Base-by-base conservation (phyloP, 2,113 vertebrate genomes). In the Hiodon tergisus region DNA sequence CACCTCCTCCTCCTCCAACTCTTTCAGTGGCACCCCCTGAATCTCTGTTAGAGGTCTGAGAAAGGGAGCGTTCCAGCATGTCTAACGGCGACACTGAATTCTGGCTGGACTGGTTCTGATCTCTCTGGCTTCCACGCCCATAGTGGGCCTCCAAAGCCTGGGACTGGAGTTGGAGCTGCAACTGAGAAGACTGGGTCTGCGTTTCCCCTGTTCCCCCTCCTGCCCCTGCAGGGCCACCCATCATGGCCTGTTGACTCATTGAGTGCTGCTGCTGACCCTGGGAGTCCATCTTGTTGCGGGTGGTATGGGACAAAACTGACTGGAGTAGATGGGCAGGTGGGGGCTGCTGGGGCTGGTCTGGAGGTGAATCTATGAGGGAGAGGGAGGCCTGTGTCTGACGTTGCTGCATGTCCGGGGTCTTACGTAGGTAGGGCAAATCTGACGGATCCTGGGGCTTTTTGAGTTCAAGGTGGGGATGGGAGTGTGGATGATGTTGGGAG, bases 291-390 rank as follows among this genome's bases (percentile, higher is more conserved):
- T 94, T 92, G 0, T 88, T 84, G 4, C 74, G 75, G 0, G 93
- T 88, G 0, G 92, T 88, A 9, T 94, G 92, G 9, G 94, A 94
- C 63, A 95, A 91, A 60, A 94, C 93, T 0, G 94, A 93, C 13
- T 93, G 93, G 9, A 96, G 88, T 81, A 94, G 86, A 67, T 92
- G 92, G 1, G 88, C 78, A 6, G 85, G 1, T 85, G 83, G 13
- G 63, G 82, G 66, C 79, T 87, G 88, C 66, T 93, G 77, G 4
- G 86, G 62, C 0, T 89, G 85, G 67, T 89, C 83, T 0, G 93
- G 82, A 3, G 93, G 84, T 0, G 89, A 91, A 0, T 93, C 87
- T 78, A 94, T 84, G 47, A 93, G 79, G 0, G 91, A 85, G 6
- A 92, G 83, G 0, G 90, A 85, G 0, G 81, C 82, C 77, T 90